These are phyloP conservation scores for Drosophila greeni DNA, from an alignment of 2,888 invertebrate species.

Conservation along the genomic window DNA sequence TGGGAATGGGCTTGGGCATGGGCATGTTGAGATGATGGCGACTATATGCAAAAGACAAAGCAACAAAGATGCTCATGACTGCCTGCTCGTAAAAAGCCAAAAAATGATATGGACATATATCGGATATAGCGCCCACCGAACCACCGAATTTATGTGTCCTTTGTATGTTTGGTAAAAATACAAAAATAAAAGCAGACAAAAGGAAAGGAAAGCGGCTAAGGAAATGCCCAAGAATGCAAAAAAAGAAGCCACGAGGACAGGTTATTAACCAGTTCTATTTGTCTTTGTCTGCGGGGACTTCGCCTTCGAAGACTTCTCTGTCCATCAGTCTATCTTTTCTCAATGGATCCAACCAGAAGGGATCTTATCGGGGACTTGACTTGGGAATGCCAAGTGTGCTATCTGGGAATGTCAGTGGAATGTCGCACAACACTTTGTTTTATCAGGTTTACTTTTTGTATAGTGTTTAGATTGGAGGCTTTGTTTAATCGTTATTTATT, in stretches of 20 bases:
- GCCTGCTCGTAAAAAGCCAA: constrained; percentile 52
- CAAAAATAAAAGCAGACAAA: constrained; percentile 5
- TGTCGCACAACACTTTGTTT: neutral
- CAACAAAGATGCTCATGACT: constrained; percentile 29
- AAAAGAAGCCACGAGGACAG: constrained; percentile 41
- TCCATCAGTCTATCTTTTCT: constrained; percentile 9
- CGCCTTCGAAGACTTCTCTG: neutral
- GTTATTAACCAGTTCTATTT: constrained; percentile 52
- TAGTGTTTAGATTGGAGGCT: neutral
- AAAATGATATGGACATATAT: constrained; percentile 39
- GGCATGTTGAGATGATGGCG: constrained; percentile 4
- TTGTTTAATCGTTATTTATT: neutral
- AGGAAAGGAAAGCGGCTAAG: constrained; percentile 33
- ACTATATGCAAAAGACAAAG: constrained; percentile 9
- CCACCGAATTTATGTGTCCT: constrained; percentile 62
- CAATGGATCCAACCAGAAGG: constrained; percentile 14
- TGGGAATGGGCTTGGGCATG: neutral
- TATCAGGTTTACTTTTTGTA: neutral
- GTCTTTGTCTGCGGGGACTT: constrained; percentile 33
- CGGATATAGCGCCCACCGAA: constrained; percentile 23
- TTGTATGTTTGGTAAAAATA: constrained; percentile 45
- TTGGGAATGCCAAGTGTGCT: constrained; percentile 26
- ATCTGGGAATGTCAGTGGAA: constrained; percentile 14
- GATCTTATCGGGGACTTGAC: constrained; percentile 22
- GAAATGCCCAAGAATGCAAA: constrained; percentile 31